Conservation (phyloP, 2,888 invertebrate genomes). For the Julus scandinavius region DNA sequence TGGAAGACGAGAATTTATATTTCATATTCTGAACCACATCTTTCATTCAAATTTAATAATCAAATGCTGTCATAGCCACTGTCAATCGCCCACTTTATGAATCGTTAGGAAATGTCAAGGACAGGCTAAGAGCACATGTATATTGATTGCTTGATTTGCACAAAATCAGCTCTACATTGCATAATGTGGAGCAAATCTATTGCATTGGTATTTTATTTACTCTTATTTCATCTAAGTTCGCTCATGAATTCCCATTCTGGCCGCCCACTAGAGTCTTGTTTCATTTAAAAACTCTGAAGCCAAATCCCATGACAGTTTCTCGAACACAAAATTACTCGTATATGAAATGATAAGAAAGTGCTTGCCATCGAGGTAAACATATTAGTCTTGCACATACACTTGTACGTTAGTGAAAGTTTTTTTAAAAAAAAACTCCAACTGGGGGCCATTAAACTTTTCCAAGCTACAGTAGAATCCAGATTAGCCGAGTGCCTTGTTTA, state of each 20-base stretch:
- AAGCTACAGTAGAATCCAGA: neutral
- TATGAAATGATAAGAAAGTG: neutral
- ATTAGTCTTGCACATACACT: conserved; percentile 10
- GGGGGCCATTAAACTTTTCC: neutral
- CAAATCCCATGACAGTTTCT: neutral
- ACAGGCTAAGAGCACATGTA: neutral
- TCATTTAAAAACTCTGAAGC: neutral
- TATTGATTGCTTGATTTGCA: neutral
- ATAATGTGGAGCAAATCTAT: neutral
- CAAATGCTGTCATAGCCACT: neutral
- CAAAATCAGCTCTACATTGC: neutral
- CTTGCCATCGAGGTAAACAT: neutral
- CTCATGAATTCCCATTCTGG: neutral
- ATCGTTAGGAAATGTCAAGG: neutral
- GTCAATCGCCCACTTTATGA: neutral
- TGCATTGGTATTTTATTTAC: neutral
- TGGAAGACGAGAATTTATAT: conserved; percentile 44
- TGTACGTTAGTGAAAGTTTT: neutral
- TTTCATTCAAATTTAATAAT: neutral
- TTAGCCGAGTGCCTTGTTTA: too few species aligned
- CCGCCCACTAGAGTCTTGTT: neutral
- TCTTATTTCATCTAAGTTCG: neutral
- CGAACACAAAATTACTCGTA: neutral
- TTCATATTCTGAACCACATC: neutral
- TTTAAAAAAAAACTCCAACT: neutral